Evolutionary conservation across 2,113 vertebrate species (phyloP).

Genomic region (Leptodactylus fuscus): DNA sequence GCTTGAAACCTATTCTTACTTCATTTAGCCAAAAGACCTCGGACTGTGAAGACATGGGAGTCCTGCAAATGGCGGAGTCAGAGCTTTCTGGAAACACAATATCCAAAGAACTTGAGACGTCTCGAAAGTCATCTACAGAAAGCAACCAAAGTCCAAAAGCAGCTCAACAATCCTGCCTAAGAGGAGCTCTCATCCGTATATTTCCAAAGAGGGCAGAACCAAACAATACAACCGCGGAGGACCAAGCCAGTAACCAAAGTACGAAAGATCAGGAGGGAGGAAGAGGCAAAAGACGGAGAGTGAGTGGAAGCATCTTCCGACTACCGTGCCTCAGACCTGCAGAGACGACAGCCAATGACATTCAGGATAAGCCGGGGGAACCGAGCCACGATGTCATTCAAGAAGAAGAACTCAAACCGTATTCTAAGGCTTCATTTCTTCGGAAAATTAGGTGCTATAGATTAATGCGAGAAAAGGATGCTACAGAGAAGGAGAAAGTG

Average conservation of each 20-base stretch:
- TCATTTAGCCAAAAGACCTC: not conserved
- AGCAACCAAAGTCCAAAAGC: conserved; percentile 3
- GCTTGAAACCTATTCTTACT: not conserved
- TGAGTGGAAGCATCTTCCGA: conserved; percentile 1
- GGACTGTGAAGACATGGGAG: not conserved
- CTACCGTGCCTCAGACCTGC: conserved; percentile 38
- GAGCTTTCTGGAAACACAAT: not conserved
- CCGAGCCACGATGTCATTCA: not conserved
- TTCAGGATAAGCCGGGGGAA: not conserved
- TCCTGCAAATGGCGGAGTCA: not conserved
- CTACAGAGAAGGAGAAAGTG: conserved; percentile 34
- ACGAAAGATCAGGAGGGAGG: not conserved
- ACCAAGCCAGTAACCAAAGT: not conserved
- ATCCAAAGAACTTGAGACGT: not conserved
- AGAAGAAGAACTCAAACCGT: conserved; percentile 11
- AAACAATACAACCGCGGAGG: not conserved
- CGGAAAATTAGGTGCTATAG: conserved; percentile 36
- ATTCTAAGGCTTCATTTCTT: conserved; percentile 34
- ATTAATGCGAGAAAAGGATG: conserved; percentile 24
- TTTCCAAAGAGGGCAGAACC: conserved; percentile 16
- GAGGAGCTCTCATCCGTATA: conserved; percentile 11
- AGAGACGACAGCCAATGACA: conserved; percentile 2
- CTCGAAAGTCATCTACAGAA: not conserved
- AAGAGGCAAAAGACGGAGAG: conserved; percentile 1
- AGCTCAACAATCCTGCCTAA: conserved; percentile 30